Conservation (phyloP, 53 echinoderm and acorn worm genomes). For the Arbacia lixula region DNA sequence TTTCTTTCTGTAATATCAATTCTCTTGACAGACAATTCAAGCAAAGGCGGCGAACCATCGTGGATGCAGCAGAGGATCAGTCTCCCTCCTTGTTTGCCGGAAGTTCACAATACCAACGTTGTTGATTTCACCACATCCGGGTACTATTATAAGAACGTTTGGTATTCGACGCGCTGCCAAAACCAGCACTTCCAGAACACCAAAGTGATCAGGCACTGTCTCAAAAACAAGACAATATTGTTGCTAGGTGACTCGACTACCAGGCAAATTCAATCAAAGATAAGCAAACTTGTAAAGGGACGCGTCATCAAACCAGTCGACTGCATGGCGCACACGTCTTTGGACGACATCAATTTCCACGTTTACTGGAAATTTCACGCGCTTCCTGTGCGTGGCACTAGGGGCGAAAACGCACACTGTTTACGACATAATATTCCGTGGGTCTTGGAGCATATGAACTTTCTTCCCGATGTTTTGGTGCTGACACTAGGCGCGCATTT, state of each 20-base stretch:
- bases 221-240: not conserved
- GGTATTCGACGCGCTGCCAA: constrained; percentile 44
- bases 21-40: too few species aligned
- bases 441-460: constrained; percentile 19
- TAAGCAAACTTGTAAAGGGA: not conserved
- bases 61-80: too few species aligned
- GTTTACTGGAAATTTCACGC: constrained; percentile 31
- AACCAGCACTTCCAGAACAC: not conserved
- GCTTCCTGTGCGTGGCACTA: not conserved
- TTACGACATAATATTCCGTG: not conserved
- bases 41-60: too few species aligned
- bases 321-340: not conserved
- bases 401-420: not conserved
- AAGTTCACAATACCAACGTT: not conserved
- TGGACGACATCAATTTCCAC: not conserved
- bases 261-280: not conserved
- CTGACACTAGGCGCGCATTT: constrained; percentile 16
- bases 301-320: not conserved
- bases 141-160: constrained; percentile 14
- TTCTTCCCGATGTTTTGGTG: constrained; percentile 33
- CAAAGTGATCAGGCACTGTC: not conserved
- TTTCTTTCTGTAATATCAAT: too few species aligned
- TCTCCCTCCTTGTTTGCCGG: too few species aligned
- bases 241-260: constrained; percentile 17
- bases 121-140: constrained; percentile 8